A percentile compares a stretch with the other conserved stretches of the same genome.
Conservation (phyloP, 1,140 invertebrate genomes). For the Apolygus lucorum region DNA sequence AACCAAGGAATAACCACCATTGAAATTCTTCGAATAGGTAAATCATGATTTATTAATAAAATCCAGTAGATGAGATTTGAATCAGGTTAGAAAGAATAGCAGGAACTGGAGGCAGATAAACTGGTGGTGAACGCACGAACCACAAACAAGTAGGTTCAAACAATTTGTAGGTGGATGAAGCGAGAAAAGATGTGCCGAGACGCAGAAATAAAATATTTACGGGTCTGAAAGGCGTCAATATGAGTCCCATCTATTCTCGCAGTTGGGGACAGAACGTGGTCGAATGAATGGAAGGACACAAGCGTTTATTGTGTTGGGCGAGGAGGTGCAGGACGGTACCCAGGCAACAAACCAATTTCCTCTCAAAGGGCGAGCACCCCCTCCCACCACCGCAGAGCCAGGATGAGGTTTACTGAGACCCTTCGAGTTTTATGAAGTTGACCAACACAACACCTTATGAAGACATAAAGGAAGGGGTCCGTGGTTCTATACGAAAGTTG, state of each 20-base stretch:
- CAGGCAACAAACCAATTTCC: background rate
- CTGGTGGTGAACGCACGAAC: too few relatives aligned
- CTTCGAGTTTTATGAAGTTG: background rate
- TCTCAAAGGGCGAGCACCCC: background rate
- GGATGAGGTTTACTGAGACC: background rate
- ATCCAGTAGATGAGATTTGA: too few relatives aligned
- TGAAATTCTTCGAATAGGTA: too few relatives aligned
- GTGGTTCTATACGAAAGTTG: too few relatives aligned
- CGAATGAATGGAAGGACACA: background rate
- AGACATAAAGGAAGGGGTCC: background rate
- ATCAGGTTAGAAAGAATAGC: too few relatives aligned
- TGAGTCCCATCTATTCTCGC: background rate
- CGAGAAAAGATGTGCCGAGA: too few relatives aligned
- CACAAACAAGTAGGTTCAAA: too few relatives aligned
- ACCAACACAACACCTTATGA: background rate
- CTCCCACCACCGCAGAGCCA: background rate
- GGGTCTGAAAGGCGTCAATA: background rate
- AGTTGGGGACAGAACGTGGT: background rate
- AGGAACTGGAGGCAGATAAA: too few relatives aligned
- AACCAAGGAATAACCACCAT: too few relatives aligned
- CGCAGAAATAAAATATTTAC: too few relatives aligned
- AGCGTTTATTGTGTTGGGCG: background rate
- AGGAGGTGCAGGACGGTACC: background rate
- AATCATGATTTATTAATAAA: too few relatives aligned
- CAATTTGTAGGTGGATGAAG: too few relatives aligned